phyloP scores from a whole-genome alignment of 2,888 invertebrate genomes.

The Parascotia fuliginaria region DNA sequence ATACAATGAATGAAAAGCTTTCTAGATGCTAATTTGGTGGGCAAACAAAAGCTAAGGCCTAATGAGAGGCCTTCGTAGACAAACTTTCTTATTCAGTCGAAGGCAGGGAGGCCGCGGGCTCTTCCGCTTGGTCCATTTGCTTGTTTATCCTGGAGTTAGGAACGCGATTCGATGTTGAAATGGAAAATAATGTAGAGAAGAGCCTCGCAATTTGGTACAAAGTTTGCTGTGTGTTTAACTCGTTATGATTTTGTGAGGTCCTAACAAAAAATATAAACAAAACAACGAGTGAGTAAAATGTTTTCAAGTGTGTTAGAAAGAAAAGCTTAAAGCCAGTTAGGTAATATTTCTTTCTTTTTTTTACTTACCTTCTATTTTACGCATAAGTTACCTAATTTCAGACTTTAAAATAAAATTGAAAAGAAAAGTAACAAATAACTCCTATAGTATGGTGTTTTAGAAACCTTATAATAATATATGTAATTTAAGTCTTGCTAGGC shows the following conservation, averaged over 20 bases:
- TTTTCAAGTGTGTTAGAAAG: neutral
- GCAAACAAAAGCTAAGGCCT: conserved; percentile 81
- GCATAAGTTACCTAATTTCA: too few species aligned
- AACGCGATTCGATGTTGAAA: conserved; percentile 48
- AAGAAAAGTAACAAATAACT: too few species aligned
- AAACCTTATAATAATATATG: too few species aligned
- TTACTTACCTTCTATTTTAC: neutral
- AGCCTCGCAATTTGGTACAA: conserved; percentile 50
- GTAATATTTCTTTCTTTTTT: neutral
- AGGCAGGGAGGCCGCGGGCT: conserved; percentile 68
- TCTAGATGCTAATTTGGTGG: conserved; percentile 81
- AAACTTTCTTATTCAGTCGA: conserved; percentile 79
- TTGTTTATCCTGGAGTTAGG: conserved; percentile 80
- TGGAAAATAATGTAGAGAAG: conserved; percentile 53
- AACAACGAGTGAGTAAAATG: neutral
- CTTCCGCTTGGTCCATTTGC: conserved; percentile 81
- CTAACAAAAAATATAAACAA: neutral
- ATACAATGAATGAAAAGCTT: conserved; percentile 66
- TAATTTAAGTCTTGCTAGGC: too few species aligned
- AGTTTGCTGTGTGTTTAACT: conserved; percentile 33
- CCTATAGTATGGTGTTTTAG: too few species aligned
- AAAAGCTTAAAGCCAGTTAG: neutral
- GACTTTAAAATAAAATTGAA: too few species aligned
- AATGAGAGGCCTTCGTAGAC: conserved; percentile 77
- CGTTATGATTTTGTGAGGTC: conserved; percentile 32